Evolutionary conservation across 2,888 invertebrate species (phyloP).

Genomic region (Nomada fucata): DNA sequence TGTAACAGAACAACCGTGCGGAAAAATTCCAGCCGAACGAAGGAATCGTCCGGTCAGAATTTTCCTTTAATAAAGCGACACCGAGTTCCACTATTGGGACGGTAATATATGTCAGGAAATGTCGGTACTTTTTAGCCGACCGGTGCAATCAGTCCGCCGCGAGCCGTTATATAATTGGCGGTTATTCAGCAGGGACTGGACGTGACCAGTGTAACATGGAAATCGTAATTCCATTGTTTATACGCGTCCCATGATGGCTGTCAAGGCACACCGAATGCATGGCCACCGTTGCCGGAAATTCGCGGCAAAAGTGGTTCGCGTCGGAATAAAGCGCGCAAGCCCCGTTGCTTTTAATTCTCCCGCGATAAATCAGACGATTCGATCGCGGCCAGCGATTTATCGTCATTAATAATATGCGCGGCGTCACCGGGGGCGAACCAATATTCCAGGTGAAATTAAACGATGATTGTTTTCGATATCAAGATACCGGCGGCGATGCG

Average conservation of each 20-base stretch:
- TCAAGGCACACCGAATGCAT: slow-evolving; percentile 34
- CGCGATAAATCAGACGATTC: slow-evolving; percentile 54
- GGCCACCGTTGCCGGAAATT: slow-evolving; percentile 30
- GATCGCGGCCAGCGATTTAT: slow-evolving; percentile 51
- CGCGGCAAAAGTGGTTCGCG: slow-evolving; percentile 31
- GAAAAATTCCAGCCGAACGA: too few species aligned
- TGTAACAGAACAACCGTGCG: too few species aligned
- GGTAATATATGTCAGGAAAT: background rate
- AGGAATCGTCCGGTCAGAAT: too few species aligned
- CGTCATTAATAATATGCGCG: slow-evolving; percentile 48
- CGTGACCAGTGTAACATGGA: slow-evolving; percentile 35
- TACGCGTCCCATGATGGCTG: slow-evolving; percentile 40
- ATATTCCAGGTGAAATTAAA: slow-evolving; percentile 44
- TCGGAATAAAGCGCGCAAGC: slow-evolving; percentile 36
- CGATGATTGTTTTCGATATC: slow-evolving; percentile 45
- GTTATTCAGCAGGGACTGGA: slow-evolving; percentile 41
- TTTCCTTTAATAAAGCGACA: too few species aligned
- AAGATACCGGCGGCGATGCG: slow-evolving; percentile 14
- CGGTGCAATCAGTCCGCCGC: background rate
- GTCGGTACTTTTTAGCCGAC: background rate
- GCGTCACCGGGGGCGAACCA: slow-evolving; percentile 31
- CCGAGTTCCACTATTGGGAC: too few species aligned
- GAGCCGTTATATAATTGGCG: slow-evolving; percentile 39
- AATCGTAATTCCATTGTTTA: slow-evolving; percentile 51
- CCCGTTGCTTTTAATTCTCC: slow-evolving; percentile 55